phyloP scores from a whole-genome alignment of 1,140 invertebrate species.

The Formica selysi region DNA sequence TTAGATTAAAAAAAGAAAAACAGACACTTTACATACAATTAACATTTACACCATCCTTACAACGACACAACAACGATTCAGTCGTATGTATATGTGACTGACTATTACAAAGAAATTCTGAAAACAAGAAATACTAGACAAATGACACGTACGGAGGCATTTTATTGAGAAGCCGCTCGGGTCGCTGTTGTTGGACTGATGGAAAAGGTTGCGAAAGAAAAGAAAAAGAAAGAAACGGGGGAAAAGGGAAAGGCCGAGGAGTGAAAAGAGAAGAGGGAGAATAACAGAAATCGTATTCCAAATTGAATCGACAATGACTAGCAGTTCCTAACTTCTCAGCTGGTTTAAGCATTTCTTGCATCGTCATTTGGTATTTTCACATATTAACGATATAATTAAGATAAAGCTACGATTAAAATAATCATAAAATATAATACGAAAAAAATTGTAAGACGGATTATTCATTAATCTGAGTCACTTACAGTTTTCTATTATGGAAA shows the following conservation, averaged over 20 bases:
- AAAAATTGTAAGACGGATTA: not conserved
- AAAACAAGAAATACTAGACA: slow-evolving; percentile 70
- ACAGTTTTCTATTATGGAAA: not conserved
- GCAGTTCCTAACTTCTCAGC: slow-evolving; percentile 33
- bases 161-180: slow-evolving; percentile 86
- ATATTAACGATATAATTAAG: not conserved
- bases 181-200: slow-evolving; percentile 69
- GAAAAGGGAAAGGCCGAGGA: slow-evolving; percentile 12
- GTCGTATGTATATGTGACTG: slow-evolving; percentile 64
- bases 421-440: not conserved
- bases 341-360: slow-evolving; percentile 1
- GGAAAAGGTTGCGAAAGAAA: slow-evolving; percentile 51
- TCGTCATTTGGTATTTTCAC: too few relatives aligned
- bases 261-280: slow-evolving; percentile 12
- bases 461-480: not conserved
- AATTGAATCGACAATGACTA: slow-evolving; percentile 53
- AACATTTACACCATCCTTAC: slow-evolving; percentile 20
- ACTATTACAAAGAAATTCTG: slow-evolving; percentile 65
- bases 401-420: not conserved
- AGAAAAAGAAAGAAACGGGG: slow-evolving; percentile 16
- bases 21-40: not conserved
- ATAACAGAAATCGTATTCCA: slow-evolving; percentile 42
- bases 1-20: slow-evolving; percentile 73
- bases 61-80: slow-evolving; percentile 61
- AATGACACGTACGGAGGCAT: slow-evolving; percentile 84